Evolutionary conservation across 2,888 invertebrate species (phyloP).

Genomic region (Philereme transversata): DNA sequence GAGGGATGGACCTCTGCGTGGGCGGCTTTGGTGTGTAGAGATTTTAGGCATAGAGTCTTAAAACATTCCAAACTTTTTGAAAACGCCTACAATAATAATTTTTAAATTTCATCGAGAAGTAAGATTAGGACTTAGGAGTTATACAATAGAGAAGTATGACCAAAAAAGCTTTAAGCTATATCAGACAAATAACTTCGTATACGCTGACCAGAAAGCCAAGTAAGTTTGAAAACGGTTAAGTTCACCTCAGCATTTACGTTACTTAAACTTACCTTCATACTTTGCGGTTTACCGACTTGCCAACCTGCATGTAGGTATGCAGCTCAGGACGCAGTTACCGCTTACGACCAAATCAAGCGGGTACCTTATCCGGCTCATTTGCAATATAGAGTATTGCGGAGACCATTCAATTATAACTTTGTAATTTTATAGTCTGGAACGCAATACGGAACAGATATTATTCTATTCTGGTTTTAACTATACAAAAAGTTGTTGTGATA

Average conservation of each 20-base stretch:
- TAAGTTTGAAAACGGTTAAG: not conserved
- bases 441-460: slow-evolving; percentile 7
- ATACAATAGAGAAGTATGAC: too few relatives aligned
- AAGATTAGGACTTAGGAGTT: too few relatives aligned
- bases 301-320: slow-evolving; percentile 7
- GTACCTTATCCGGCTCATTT: slow-evolving; percentile 25
- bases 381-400: slow-evolving; percentile 20
- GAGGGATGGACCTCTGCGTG: too few relatives aligned
- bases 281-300: slow-evolving; percentile 28
- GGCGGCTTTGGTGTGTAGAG: too few relatives aligned
- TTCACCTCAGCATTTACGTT: slow-evolving; percentile 4
- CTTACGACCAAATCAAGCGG: slow-evolving; percentile 27
- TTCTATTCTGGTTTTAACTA: slow-evolving; percentile 1
- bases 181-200: too few relatives aligned
- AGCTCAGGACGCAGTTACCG: slow-evolving; percentile 25
- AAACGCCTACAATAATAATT: too few relatives aligned
- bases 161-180: not conserved
- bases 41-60: too few relatives aligned
- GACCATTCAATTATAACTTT: slow-evolving; percentile 15
- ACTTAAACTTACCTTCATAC: slow-evolving; percentile 13
- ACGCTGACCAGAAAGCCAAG: not conserved
- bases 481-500: too few relatives aligned
- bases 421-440: slow-evolving; percentile 14
- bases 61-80: too few relatives aligned
- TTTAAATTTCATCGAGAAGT: too few relatives aligned